Evolutionary conservation across 2,113 vertebrate species (phyloP).

Genomic region (Tupaia tana): DNA sequence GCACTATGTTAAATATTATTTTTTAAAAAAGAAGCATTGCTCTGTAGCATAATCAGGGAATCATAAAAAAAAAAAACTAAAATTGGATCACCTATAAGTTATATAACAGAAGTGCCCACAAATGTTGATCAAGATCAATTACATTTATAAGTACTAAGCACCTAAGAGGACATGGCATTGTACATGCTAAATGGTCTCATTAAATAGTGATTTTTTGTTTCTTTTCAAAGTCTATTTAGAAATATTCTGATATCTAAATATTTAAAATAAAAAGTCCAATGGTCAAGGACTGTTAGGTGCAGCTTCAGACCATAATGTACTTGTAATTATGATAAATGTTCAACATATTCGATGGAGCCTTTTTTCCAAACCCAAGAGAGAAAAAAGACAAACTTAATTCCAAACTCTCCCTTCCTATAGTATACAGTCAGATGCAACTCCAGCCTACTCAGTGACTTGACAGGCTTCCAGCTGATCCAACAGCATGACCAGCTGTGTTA

Average conservation of each 20-base stretch:
- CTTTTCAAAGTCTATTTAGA: constrained; percentile 21
- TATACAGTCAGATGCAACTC: background rate
- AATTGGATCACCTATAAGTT: background rate
- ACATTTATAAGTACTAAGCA: constrained; percentile 38
- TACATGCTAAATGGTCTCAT: constrained; percentile 24
- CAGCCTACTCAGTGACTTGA: background rate
- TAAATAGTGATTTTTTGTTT: constrained; percentile 51
- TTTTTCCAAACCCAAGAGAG: constrained; percentile 10
- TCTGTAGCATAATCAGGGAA: background rate
- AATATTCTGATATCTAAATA: constrained; percentile 48
- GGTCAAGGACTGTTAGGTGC: background rate
- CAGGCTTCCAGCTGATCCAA: background rate
- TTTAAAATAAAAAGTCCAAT: constrained; percentile 46
- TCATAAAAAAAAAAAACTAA: constrained; percentile 19
- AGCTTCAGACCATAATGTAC: background rate
- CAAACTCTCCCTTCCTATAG: background rate
- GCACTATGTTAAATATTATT: background rate
- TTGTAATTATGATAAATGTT: background rate
- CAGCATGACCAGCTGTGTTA: background rate
- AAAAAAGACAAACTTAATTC: background rate
- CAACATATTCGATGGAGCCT: background rate
- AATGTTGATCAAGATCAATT: background rate
- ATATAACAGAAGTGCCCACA: constrained; percentile 8
- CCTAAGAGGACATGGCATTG: background rate
- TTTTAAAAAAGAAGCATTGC: background rate